These are phyloP conservation scores for Ceratitis capitata DNA, from an alignment of 1,140 invertebrate genomes.

Conservation along the genomic window DNA sequence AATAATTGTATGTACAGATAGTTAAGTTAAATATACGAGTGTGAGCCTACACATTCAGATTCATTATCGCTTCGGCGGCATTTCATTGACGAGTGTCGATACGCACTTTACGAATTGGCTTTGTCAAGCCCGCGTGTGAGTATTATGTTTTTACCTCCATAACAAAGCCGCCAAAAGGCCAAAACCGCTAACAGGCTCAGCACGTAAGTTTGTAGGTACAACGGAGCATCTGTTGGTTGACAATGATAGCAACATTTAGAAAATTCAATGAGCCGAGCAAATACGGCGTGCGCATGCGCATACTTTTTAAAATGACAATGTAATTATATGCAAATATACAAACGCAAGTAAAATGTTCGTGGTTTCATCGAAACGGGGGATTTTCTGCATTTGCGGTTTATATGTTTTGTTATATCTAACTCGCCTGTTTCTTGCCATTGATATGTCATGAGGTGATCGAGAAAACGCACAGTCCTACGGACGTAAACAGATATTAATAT, in stretches of 20 bases:
- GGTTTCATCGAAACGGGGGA: background rate
- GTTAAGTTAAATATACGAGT: background rate
- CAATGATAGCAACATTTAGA: background rate
- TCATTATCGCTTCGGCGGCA: background rate
- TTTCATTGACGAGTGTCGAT: background rate
- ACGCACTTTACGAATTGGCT: background rate
- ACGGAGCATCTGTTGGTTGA: background rate
- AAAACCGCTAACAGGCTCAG: background rate
- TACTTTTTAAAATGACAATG: background rate
- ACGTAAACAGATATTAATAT: background rate
- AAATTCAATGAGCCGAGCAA: background rate
- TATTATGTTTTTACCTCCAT: background rate
- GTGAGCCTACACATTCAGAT: background rate
- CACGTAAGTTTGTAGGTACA: background rate
- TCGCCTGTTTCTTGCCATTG: conserved; percentile 11
- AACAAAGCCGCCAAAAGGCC: background rate
- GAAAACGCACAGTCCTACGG: background rate
- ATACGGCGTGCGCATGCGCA: background rate
- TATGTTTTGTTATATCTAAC: background rate
- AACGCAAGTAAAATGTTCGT: background rate
- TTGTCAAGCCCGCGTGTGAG: background rate
- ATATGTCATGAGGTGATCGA: background rate
- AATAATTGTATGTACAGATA: background rate
- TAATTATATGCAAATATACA: background rate
- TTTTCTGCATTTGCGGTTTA: conserved; percentile 1